Base-by-base conservation (phyloP, 2,888 invertebrate genomes). In the Carterocephalus palaemon region DNA sequence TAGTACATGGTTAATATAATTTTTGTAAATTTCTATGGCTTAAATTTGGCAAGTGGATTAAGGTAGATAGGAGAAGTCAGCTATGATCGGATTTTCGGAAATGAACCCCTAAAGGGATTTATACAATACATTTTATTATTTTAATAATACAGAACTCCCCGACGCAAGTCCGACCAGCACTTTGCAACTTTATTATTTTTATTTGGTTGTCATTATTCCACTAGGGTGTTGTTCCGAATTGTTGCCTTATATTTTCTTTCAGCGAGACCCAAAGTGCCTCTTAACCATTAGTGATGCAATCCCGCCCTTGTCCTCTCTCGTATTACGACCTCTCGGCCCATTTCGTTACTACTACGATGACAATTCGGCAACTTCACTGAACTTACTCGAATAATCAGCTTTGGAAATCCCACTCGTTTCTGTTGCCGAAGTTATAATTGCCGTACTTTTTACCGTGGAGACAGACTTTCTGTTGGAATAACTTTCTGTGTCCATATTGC, bases 351-450 rank as follows among this genome's bases (percentile, higher is more conserved):
- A 4, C 22, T 22, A n/a, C n/a, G 20, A 39, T 15, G 16, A 23
- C 40, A 29, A 40, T 28, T 10, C 17, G 22, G 22, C 16, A 40
- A 31, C 31, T 31, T 40, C 10, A 13, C 7, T 15, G 10, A 40
- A 40, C 40, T 40, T 40, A 29, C 23, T 15, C 40, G 24, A n/a
- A 31, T 32, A 23, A 41, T 32, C 17, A 41, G 22, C 17, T 24
- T 40, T 12, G 6, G 23, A 13, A 7, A 17, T 16, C 20, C 22
- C 23, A 32, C 40, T 32, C 32, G 32, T 17, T 41, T 17, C 40
- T 24, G 32, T 41, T 41, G 17, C 17, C 10, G 17, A 41, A 40
- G 40, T 32, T 40, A 17, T 41, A 41, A 41, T 41, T 41, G 23
- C 17, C 40, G 16, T 32, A 41, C 32, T 29, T 40, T 40, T 32